Evolutionary conservation across 2,113 vertebrate species (phyloP).

Genomic region (Scomber colias): DNA sequence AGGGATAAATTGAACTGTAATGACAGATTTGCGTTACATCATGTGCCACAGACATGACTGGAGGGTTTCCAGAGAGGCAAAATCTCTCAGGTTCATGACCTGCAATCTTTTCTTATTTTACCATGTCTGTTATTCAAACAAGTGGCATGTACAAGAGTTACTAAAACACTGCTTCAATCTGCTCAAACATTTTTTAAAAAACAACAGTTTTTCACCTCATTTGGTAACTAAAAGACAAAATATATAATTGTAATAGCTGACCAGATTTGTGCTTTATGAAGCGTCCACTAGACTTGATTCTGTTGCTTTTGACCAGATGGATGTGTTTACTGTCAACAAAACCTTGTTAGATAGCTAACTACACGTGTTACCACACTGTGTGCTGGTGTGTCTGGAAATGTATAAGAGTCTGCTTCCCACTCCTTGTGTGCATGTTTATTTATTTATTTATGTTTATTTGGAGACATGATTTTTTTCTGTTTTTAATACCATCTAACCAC

Average conservation of each 20-base stretch:
- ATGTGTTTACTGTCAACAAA: constrained; percentile 82
- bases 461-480: constrained; percentile 16
- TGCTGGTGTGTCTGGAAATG: constrained; percentile 42
- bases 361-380: constrained; percentile 58
- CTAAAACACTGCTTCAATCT: not conserved
- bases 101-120: constrained; percentile 26
- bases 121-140: constrained; percentile 20
- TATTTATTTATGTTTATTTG: constrained; percentile 1
- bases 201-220: not conserved
- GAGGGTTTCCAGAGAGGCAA: constrained; percentile 46
- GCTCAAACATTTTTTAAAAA: not conserved
- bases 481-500: constrained; percentile 24
- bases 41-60: constrained; percentile 42
- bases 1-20: constrained; percentile 57
- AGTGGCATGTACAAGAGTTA: constrained; percentile 35
- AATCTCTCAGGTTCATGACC: constrained; percentile 36
- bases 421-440: constrained; percentile 9
- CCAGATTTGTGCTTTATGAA: constrained; percentile 28
- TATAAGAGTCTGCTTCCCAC: constrained; percentile 20
- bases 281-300: constrained; percentile 47
- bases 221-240: not conserved
- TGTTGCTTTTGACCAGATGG: constrained; percentile 81
- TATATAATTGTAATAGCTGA: constrained; percentile 26
- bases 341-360: constrained; percentile 79
- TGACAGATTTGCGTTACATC: constrained; percentile 55